Conservation (phyloP, 2,888 invertebrate genomes). For the Poecilus cupreus region DNA sequence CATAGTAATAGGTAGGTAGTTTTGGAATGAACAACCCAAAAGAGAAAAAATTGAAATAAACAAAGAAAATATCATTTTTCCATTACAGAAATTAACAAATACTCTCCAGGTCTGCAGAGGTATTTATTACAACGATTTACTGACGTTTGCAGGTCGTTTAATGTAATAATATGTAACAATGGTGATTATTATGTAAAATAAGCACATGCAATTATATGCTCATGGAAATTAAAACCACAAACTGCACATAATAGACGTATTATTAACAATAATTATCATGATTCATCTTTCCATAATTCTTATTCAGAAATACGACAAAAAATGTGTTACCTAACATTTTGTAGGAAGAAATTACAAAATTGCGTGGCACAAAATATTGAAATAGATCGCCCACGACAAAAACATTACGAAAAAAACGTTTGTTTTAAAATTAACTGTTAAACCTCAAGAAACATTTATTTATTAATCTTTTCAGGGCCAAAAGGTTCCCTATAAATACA, state of each 20-base stretch:
- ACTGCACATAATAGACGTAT: neutral
- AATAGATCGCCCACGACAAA: conserved; percentile 5
- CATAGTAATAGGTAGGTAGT: too few relatives aligned
- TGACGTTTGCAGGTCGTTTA: too few relatives aligned
- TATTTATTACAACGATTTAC: too few relatives aligned
- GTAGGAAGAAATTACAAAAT: neutral
- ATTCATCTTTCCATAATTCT: conserved; percentile 10
- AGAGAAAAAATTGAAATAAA: too few relatives aligned
- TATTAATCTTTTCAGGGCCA: neutral
- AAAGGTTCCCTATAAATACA: neutral
- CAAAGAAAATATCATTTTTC: too few relatives aligned
- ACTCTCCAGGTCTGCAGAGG: too few relatives aligned
- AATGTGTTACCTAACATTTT: conserved; percentile 3
- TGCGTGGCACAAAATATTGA: neutral
- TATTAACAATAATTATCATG: neutral
- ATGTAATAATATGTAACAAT: neutral
- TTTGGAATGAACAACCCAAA: too few relatives aligned
- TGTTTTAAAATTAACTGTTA: neutral
- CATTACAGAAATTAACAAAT: too few relatives aligned
- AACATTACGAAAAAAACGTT: neutral
- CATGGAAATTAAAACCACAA: conserved; percentile 11
- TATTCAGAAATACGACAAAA: neutral
- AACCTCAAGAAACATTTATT: too few relatives aligned
- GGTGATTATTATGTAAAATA: neutral
- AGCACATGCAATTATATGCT: neutral